Base-by-base conservation (phyloP, 1,140 invertebrate species). In the Zophobas atratus region DNA sequence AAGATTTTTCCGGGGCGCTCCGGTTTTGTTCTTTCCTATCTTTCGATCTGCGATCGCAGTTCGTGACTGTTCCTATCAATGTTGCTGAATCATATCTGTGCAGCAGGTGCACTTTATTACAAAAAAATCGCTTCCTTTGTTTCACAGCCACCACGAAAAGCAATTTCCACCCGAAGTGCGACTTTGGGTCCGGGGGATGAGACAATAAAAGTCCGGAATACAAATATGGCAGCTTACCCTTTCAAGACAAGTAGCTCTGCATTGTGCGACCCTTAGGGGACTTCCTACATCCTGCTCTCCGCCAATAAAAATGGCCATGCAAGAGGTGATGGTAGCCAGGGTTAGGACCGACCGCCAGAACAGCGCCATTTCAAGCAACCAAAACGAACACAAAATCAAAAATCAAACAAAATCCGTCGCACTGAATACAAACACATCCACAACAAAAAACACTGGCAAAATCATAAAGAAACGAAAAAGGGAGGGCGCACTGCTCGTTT, bases 231-330 rank as follows among this genome's bases (percentile, higher is more conserved):
- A 76, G 84, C 86, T 87, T 88, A 92, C 91, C 91, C 90, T 91
- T 89, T 91, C 89, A 79, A 92, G 88, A 86, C 91, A 92, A 76
- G 90, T 90, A 57, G 91, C 91, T 84, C 91, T 86, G 84, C 91
- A 92, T 82, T 92, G 91, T 63, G 91, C 91, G 75, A 92, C 91
- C 78, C 91, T 89, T 70, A 92, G 86, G 34, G 91, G 91, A 79
- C 91, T 92, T 57, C 90, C 91, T 71, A 92, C 90, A 84, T 92
- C 91, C 87, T 91, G 86, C 75, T 87, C 86, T n/a, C 85, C 84
- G 55, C 84, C 85, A 77, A 85, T 82, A 75, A 86, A 86, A 81
- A 85, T 84, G n/a, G 81, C 81, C 77, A 79, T 79, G 34, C 77
- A 83, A 5, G 82, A 81, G 0, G 81, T 79, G 39, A 85, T 77